Conservation (phyloP, 2,797 vertebrate genomes). For the Acanthopagrus latus region DNA sequence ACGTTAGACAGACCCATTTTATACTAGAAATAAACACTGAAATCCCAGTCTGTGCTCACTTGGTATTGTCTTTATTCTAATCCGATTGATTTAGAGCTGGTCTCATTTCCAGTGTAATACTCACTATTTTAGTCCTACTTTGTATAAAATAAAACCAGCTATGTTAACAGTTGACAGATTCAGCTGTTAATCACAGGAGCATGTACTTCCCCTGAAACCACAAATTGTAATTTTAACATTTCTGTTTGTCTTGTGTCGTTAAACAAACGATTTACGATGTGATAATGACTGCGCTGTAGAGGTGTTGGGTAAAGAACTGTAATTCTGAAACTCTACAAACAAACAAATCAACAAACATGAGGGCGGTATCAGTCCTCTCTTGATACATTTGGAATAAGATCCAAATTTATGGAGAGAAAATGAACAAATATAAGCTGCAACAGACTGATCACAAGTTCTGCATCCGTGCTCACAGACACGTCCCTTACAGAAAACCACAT, state of each 20-base stretch:
- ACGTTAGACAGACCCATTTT: too few species aligned
- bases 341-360: too few species aligned
- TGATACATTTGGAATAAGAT: too few species aligned
- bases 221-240: neutral
- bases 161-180: neutral
- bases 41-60: too few species aligned
- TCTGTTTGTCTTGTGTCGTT: neutral
- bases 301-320: neutral
- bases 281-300: neutral
- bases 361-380: neutral
- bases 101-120: neutral
- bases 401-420: neutral
- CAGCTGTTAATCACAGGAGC: neutral
- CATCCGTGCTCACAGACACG: neutral
- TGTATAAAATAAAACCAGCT: too few species aligned
- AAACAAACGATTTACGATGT: constrained; percentile 1
- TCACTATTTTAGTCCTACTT: too few species aligned
- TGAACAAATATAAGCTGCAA: neutral
- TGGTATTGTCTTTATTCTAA: neutral
- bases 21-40: too few species aligned
- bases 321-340: neutral
- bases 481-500: too few species aligned
- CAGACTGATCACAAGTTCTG: neutral
- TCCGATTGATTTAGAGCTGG: neutral
- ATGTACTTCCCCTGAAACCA: neutral